These are phyloP conservation scores for Limnodromus scolopaceus DNA, from an alignment of 2,797 vertebrate species.

Conservation along the genomic window DNA sequence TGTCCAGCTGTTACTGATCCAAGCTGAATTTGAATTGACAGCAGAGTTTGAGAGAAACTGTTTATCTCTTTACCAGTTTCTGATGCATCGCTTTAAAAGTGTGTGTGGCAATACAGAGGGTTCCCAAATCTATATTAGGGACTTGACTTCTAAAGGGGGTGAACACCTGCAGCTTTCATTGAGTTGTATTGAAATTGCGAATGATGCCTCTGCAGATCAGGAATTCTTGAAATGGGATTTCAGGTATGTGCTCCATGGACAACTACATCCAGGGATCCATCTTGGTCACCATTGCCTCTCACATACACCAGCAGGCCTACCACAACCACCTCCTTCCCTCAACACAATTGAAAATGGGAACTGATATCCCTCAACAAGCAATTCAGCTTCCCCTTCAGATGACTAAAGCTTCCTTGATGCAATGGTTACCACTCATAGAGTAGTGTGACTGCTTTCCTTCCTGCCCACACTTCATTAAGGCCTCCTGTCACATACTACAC, in stretches of 20 bases:
- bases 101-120: not conserved
- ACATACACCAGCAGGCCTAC: not conserved
- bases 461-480: not conserved
- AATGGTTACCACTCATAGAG: not conserved
- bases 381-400: slow-evolving; percentile 26
- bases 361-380: slow-evolving; percentile 28
- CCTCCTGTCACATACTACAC: not conserved
- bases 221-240: not conserved
- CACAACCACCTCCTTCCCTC: not conserved
- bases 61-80: not conserved
- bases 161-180: not conserved
- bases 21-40: slow-evolving; percentile 40
- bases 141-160: not conserved
- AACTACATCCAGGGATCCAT: not conserved
- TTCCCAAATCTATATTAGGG: not conserved
- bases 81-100: not conserved
- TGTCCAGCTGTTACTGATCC: slow-evolving; percentile 45
- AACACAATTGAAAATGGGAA: not conserved
- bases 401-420: slow-evolving; percentile 9
- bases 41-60: not conserved
- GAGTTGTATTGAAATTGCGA: not conserved
- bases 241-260: not conserved
- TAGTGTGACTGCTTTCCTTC: not conserved
- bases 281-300: not conserved
- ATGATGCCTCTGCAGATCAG: not conserved